Evolutionary conservation across 2,113 vertebrate species (phyloP).

Genomic region (Helogale parvula): DNA sequence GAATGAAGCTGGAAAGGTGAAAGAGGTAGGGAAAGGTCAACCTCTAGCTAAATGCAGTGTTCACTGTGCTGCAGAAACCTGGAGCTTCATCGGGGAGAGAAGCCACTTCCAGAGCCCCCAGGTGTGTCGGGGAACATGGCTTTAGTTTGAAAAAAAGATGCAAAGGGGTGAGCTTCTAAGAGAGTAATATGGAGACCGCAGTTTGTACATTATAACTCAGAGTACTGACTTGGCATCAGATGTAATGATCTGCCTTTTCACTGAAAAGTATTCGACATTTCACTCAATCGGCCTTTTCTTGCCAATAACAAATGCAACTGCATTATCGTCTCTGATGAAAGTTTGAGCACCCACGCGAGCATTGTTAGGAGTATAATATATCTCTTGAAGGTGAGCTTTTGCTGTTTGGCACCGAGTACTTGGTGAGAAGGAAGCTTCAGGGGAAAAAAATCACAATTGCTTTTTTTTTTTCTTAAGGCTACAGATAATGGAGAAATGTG

Average conservation of each 20-base stretch:
- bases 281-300: conserved; percentile 67
- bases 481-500: neutral
- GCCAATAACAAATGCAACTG: conserved; percentile 70
- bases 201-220: conserved; percentile 44
- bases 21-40: rapidly evolving
- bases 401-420: neutral
- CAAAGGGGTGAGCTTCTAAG: neutral
- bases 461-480: conserved; percentile 25
- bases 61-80: neutral
- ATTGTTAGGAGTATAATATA: conserved; percentile 24
- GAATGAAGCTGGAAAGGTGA: neutral
- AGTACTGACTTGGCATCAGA: conserved; percentile 54
- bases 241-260: conserved; percentile 60
- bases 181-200: neutral
- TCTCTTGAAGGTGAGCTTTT: conserved; percentile 20
- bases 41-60: neutral
- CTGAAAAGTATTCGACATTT: conserved; percentile 61
- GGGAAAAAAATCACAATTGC: neutral
- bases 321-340: conserved; percentile 73
- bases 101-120: neutral
- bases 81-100: neutral
- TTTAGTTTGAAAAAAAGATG: neutral
- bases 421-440: conserved; percentile 1
- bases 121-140: neutral
- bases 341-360: conserved; percentile 60